Evolutionary conservation across 1,140 invertebrate species (phyloP), one percentile per base, ranked within the genome.

Genomic region (Sitophilus oryzae): DNA sequence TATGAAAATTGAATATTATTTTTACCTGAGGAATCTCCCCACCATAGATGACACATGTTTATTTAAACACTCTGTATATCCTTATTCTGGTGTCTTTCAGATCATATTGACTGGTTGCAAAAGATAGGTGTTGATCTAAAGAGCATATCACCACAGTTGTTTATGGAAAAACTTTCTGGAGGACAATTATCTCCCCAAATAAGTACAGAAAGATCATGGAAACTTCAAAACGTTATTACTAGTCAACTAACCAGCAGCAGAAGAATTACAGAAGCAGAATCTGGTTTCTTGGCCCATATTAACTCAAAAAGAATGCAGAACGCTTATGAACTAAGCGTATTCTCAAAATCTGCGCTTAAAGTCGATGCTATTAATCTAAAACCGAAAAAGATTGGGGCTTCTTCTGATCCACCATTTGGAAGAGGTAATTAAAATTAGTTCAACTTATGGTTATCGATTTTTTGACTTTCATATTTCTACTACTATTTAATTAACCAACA

Each of bases 401-500:
- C 85, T 2, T 84, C 87, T 1, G 89, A 89, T 66, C 89, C 88
- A 15, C 89, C 91, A 0, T 91, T 96, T 56, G 91, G 92, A n/a
- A 83, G 87, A 66, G 91, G 52, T 49, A 46, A 35, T 5, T 30
- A 30, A 5, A n/a, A n/a, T n/a, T n/a, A n/a, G n/a, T n/a, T n/a
- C n/a, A n/a, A n/a, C n/a, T n/a, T n/a, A n/a, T n/a, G n/a, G n/a
- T n/a, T n/a, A n/a, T n/a, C n/a, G n/a, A n/a, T n/a, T n/a, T n/a
- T n/a, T n/a, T n/a, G n/a, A n/a, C n/a, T n/a, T n/a, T n/a, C n/a
- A n/a, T n/a, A n/a, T n/a, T n/a, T n/a, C n/a, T n/a, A n/a, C n/a
- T n/a, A n/a, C n/a, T n/a, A n/a, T n/a, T n/a, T n/a, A n/a, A n/a
- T n/a, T n/a, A n/a, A n/a, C n/a, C n/a, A n/a, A n/a, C n/a, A n/a